A percentile compares a stretch with the other conserved stretches of the same genome.
Conservation (phyloP, 2,113 vertebrate genomes). For the Glaucomys volans region DNA sequence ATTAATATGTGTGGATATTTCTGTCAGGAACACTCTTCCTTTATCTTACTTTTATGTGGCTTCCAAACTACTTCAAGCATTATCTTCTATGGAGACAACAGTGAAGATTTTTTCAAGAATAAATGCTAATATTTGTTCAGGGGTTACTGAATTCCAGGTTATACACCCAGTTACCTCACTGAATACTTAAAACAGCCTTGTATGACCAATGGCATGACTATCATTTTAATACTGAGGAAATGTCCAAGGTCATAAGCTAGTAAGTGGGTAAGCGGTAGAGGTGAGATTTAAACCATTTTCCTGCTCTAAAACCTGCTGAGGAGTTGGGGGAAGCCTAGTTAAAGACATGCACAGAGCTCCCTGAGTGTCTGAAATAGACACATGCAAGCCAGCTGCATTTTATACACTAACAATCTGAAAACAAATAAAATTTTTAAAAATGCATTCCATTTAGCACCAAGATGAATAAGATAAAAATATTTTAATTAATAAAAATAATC, state of each 20-base stretch:
- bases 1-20: neutral
- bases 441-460: neutral
- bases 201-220: neutral
- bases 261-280: neutral
- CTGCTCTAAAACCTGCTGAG: neutral
- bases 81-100: neutral
- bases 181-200: neutral
- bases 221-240: slow-evolving; percentile 29
- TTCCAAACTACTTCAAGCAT: slow-evolving; percentile 14
- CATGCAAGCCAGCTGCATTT: neutral
- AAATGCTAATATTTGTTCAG: neutral
- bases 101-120: neutral
- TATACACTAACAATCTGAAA: neutral
- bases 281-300: neutral
- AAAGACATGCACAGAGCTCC: neutral
- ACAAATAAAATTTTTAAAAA: neutral
- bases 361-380: neutral
- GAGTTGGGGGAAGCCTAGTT: neutral
- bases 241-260: neutral
- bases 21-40: neutral
- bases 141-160: neutral
- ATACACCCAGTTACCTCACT: neutral
- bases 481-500: neutral
- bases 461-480: slow-evolving; percentile 18
- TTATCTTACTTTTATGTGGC: neutral